Base-by-base conservation (phyloP, 2,113 vertebrate genomes). In the Oenanthe melanoleuca region DNA sequence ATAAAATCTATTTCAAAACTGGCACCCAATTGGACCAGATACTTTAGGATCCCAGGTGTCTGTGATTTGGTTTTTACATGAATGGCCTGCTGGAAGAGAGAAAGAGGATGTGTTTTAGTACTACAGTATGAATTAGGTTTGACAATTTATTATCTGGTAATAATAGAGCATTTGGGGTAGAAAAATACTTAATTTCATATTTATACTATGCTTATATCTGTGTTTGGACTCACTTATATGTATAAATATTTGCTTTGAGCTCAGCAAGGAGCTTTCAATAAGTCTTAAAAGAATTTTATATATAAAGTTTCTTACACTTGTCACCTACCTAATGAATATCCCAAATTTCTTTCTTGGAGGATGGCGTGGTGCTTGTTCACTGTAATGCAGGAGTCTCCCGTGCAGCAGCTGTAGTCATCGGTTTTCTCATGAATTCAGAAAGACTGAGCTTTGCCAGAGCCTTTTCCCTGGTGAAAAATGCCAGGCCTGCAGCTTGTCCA, bases 361-460 rank as follows among this genome's bases (percentile, higher is more conserved):
- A 98, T 87, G 98, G 99, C 2, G 98, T 98, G 55, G 98, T 99
- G 31, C 96, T 99, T 88, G 98, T 99, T 79, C 99, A 99, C 96
- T 99, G 99, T 67, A 99, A 99, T 26, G 97, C 99, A 24, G 99
- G 99, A 52, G 98, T 99, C 79, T 99, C 99, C 38, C 98, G 99
- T 45, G 98, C 99, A 19, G 98, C 99, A 0, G 98, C 99, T 2
- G 95, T 99, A 69, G 96, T 99, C 87, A 98, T 98, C 42, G 99
- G 99, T 67, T 99, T 99, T 97, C 97, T 99, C 80, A 99, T 99
- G 98, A 97, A 97, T 71, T 98, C 97, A 45, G 98, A 99, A 69
- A 96, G 98, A 93, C 98, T 98, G 80, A 97, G 97, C 73, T 99
- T 99, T 94, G 95, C 98, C 21, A 98, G 92, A 26, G 99, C 99